Base-by-base conservation (phyloP, 1,140 invertebrate species). In the Tetragnatha versicolor region DNA sequence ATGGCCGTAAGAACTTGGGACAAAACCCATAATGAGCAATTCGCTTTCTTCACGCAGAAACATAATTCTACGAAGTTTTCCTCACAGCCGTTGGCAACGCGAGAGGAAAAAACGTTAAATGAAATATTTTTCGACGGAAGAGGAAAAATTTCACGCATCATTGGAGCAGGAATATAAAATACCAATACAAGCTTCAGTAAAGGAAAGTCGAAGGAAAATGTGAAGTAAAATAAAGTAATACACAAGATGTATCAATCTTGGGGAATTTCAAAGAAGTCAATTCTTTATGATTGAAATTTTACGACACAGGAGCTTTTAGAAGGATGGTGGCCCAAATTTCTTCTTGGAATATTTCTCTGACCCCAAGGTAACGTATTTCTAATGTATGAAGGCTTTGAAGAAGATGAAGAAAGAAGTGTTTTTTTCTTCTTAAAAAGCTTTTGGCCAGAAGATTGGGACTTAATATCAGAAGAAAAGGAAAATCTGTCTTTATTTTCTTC, bases 281-380 rank as follows among this genome's bases (percentile, higher is more conserved):
- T 70, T 27, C 66, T 70, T 70, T 70, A 25, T 70, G 66, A 70
- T 70, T 70, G 66, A 70, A 70, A 70, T 70, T 70, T 51, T 53
- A 53, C 31, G 47, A 12, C 10, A 63, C 37, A 39, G 20, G 4
- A 25, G n/a, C 60, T 63, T 63, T 63, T 45, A 22, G 25, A 14
- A 22, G n/a, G 27, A 42, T 39, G 3, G n/a, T 9, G n/a, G 3
- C 20, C 14, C 35, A 12, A 4, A 12, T 17, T 42, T 33, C 2
- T 5, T 29, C 31, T 29, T 17, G n/a, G 14, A 17, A 31, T n/a
- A 17, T 6, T 58, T 20, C 17, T 31, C 35, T 58, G 55, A 17
- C 27, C 27, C 20, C 12, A 20, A 14, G 29, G 14, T 58, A 9
- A 17, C 27, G 17, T 25, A 14, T 58, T 33, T 51, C n/a, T 14